Percentiles rank a stretch among this genome's conserved stretches.
Conservation (phyloP, 2,113 vertebrate species). For the Willisornis vidua region DNA sequence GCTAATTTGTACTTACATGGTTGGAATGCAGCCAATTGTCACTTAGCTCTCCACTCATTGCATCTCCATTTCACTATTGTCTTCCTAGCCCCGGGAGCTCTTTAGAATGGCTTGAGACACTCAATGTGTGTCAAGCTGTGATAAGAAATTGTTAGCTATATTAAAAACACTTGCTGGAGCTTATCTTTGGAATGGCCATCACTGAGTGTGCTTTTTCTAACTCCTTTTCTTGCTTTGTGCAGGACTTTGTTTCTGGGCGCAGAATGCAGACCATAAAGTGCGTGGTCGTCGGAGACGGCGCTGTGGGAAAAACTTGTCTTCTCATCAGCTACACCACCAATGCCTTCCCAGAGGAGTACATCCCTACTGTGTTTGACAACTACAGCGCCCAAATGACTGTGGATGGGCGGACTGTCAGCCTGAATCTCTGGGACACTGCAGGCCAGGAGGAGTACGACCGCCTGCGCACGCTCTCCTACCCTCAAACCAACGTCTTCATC, state of each 20-base stretch:
- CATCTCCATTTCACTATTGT: constrained; percentile 10
- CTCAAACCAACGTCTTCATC: constrained; percentile 91
- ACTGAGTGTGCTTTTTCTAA: background rate
- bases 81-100: background rate
- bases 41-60: background rate
- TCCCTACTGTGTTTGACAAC: constrained; percentile 95
- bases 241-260: constrained; percentile 65
- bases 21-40: constrained; percentile 36
- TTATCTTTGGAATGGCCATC: background rate
- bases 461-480: constrained; percentile 90
- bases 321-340: constrained; percentile 95
- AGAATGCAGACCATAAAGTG: constrained; percentile 98
- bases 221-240: background rate
- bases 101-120: background rate
- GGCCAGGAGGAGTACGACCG: constrained; percentile 94
- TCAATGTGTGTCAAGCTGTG: background rate
- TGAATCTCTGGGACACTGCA: constrained; percentile 95
- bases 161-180: background rate
- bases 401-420: constrained; percentile 90
- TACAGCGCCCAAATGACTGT: constrained; percentile 94
- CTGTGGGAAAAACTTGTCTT: constrained; percentile 95
- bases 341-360: constrained; percentile 93
- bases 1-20: background rate
- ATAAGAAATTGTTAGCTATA: background rate
- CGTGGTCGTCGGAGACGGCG: constrained; percentile 92